These are phyloP conservation scores for Rhinatrema bivittatum DNA, from an alignment of 2,797 vertebrate genomes.

Conservation along the genomic window DNA sequence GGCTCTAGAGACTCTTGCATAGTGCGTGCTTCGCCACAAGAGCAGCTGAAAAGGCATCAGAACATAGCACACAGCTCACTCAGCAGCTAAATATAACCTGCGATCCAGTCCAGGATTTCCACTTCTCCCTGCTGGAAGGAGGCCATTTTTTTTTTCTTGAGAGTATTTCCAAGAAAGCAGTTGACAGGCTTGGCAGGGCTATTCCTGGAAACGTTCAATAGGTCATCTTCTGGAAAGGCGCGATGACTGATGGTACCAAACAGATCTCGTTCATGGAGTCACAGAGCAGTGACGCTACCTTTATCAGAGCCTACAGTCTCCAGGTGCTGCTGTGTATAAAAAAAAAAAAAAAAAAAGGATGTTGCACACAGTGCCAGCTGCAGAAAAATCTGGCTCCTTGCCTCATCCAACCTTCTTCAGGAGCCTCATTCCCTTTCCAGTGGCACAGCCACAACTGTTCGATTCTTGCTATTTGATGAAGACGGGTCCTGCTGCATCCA, in stretches of 20 bases:
- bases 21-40: too few species aligned
- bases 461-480: constrained; percentile 10
- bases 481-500: constrained; percentile 7
- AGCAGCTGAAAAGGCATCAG: constrained; percentile 1
- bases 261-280: constrained; percentile 34
- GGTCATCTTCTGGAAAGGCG: constrained; percentile 66
- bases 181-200: constrained; percentile 65
- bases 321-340: background rate
- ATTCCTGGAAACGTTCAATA: constrained; percentile 78
- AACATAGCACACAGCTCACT: background rate
- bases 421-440: constrained; percentile 14
- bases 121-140: constrained; percentile 51
- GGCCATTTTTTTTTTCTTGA: constrained; percentile 60
- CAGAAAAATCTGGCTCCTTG: background rate
- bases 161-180: constrained; percentile 76
- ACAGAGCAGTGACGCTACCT: background rate
- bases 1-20: too few species aligned
- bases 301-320: background rate
- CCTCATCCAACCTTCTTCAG: constrained; percentile 2
- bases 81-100: constrained; percentile 6
- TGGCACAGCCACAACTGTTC: background rate
- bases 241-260: constrained; percentile 50
- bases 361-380: background rate
- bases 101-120: constrained; percentile 61
- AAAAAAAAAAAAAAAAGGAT: too few species aligned